These are phyloP conservation scores for Misgurnus anguillicaudatus DNA, from an alignment of 2,113 vertebrate genomes.

Conservation along the genomic window DNA sequence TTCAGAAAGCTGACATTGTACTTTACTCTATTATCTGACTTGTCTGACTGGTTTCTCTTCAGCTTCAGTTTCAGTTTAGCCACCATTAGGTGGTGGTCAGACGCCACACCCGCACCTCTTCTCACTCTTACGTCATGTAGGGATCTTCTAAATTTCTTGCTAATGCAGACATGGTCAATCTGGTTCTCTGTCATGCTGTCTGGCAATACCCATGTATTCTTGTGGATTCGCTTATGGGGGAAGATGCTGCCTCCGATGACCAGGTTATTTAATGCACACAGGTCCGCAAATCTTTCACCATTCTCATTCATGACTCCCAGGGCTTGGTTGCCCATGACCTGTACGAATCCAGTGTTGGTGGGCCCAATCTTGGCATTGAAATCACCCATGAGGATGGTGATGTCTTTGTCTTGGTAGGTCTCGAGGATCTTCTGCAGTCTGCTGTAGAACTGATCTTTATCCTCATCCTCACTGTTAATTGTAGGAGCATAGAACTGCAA, in stretches of 20 bases:
- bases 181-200: not conserved
- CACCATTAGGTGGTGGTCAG: not conserved
- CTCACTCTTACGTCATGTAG: not conserved
- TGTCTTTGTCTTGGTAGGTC: not conserved
- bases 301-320: not conserved
- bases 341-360: not conserved
- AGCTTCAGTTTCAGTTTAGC: not conserved
- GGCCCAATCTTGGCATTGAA: not conserved
- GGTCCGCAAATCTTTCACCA: not conserved
- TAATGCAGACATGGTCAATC: not conserved
- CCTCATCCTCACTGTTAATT: not conserved
- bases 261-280: not conserved
- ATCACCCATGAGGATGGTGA: not conserved
- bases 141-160: conserved; percentile 10
- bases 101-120: not conserved
- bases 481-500: not conserved
- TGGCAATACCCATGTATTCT: not conserved
- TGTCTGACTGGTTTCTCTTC: not conserved
- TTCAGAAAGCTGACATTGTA: not conserved
- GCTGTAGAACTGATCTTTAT: not conserved
- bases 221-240: not conserved
- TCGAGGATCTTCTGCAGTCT: not conserved
- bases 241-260: conserved; percentile 18
- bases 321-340: not conserved
- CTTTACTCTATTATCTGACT: not conserved